Conservation (phyloP, 2,797 vertebrate genomes). For the Botia almorhae region DNA sequence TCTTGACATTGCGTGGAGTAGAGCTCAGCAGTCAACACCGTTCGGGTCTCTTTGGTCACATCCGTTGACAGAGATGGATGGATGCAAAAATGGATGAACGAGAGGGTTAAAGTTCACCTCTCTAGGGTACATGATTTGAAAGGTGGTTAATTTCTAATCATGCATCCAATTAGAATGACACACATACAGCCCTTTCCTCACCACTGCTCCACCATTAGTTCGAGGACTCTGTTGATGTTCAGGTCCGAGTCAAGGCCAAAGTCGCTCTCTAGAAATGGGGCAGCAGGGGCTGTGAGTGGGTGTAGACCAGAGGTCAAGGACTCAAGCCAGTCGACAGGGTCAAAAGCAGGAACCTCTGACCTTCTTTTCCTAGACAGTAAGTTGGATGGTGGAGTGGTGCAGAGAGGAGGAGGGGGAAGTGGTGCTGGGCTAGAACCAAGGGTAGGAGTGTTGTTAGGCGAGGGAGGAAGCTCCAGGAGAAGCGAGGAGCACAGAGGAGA, state of each 20-base stretch:
- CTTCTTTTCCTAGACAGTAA: conserved; percentile 77
- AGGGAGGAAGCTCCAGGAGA: conserved; percentile 80
- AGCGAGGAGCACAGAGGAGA: conserved; percentile 83
- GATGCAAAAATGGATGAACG: conserved; percentile 55
- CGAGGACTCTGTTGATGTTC: conserved; percentile 82
- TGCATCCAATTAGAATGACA: conserved; percentile 56
- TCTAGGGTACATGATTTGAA: conserved; percentile 57
- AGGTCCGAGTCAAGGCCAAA: conserved; percentile 86
- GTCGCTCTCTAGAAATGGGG: conserved; percentile 86
- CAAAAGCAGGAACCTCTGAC: conserved; percentile 73
- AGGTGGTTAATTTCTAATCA: conserved; percentile 59
- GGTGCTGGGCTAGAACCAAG: conserved; percentile 67
- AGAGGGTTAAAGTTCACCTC: conserved; percentile 51
- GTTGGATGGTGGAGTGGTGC: conserved; percentile 77
- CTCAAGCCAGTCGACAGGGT: conserved; percentile 88
- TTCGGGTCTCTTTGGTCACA: conserved; percentile 65
- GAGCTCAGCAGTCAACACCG: conserved; percentile 55
- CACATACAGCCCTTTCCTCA: conserved; percentile 66
- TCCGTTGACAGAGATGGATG: conserved; percentile 62
- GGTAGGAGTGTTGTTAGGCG: conserved; percentile 73
- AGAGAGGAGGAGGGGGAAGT: conserved; percentile 78
- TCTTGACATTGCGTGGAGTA: conserved; percentile 80
- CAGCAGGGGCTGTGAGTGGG: conserved; percentile 75
- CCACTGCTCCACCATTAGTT: conserved; percentile 83
- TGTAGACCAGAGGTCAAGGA: conserved; percentile 82